Evolutionary conservation across 1,140 invertebrate species (phyloP).

Genomic region (Halictus rubicundus): DNA sequence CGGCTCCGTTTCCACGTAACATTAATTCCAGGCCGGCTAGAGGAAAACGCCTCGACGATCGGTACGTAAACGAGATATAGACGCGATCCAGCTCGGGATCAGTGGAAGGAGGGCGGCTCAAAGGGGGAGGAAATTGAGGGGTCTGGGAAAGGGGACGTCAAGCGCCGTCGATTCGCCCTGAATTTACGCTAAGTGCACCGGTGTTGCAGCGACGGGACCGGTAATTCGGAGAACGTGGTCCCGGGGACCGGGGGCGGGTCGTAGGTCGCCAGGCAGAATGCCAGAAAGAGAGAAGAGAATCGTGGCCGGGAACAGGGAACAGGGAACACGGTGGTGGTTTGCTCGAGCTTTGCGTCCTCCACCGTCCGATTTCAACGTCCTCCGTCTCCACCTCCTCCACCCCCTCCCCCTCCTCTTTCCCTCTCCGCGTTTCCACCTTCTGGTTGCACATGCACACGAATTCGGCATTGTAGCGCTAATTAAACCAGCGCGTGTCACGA

Average conservation of each 20-base stretch:
- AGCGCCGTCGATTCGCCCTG: slow-evolving; percentile 65
- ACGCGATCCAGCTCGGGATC: slow-evolving; percentile 20
- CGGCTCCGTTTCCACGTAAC: slow-evolving; percentile 36
- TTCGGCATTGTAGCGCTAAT: slow-evolving; percentile 77
- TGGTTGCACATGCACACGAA: slow-evolving; percentile 53
- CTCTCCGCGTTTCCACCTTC: slow-evolving; percentile 56
- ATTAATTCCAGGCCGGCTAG: slow-evolving; percentile 37
- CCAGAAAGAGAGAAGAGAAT: slow-evolving; percentile 73
- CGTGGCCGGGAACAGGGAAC: slow-evolving; percentile 58
- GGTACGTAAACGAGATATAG: slow-evolving; percentile 46
- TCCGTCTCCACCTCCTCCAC: slow-evolving; percentile 5
- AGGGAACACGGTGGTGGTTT: slow-evolving; percentile 48
- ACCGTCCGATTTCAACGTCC: slow-evolving; percentile 21
- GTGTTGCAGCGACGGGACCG: slow-evolving; percentile 65
- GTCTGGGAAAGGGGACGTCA: slow-evolving; percentile 56
- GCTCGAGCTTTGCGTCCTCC: slow-evolving; percentile 44
- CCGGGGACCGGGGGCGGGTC: slow-evolving; percentile 70
- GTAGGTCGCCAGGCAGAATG: slow-evolving; percentile 75
- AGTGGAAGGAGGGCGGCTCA: background rate
- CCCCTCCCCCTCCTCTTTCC: slow-evolving; percentile 22
- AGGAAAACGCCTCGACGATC: slow-evolving; percentile 46
- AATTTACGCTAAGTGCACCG: slow-evolving; percentile 75
- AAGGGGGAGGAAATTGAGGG: slow-evolving; percentile 24
- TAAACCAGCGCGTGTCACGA: slow-evolving; percentile 76
- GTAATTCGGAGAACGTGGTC: slow-evolving; percentile 76